Percentiles rank a stretch among this genome's conserved stretches.
These are phyloP conservation scores for Engraulis encrasicolus DNA, from an alignment of 2,113 vertebrate species.

Conservation along the genomic window DNA sequence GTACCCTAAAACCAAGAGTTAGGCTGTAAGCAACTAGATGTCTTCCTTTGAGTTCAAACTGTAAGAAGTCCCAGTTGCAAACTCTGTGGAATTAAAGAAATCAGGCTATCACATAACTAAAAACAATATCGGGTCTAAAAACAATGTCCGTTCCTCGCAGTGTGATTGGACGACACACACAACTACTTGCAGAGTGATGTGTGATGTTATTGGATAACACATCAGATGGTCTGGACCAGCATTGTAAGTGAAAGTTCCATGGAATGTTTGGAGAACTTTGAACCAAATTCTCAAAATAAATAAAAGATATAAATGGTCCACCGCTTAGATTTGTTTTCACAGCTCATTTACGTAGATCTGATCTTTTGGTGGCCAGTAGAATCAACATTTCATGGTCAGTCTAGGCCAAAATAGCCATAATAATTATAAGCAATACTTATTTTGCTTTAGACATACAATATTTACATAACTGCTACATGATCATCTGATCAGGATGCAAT, in stretches of 20 bases:
- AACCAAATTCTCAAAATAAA: background rate
- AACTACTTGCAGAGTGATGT: background rate
- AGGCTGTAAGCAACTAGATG: too few relatives aligned
- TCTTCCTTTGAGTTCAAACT: too few relatives aligned
- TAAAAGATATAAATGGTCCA: background rate
- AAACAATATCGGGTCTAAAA: background rate
- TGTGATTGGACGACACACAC: too few relatives aligned
- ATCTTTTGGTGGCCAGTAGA: too few relatives aligned
- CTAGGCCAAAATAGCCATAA: too few relatives aligned
- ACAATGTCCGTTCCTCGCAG: too few relatives aligned
- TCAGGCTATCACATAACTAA: background rate
- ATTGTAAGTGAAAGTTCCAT: background rate
- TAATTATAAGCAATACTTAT: background rate
- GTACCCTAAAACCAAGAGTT: too few relatives aligned
- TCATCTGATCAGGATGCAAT: background rate
- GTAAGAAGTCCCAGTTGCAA: background rate
- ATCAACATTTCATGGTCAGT: too few relatives aligned
- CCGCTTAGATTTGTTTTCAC: background rate
- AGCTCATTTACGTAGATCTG: background rate
- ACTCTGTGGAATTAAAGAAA: background rate
- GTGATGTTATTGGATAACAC: background rate
- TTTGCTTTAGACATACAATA: background rate
- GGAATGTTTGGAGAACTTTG: background rate
- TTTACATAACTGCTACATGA: background rate
- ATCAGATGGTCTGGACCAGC: background rate